These are phyloP conservation scores for Nothura maculosa DNA, from an alignment of 2,797 vertebrate species.

Conservation along the genomic window DNA sequence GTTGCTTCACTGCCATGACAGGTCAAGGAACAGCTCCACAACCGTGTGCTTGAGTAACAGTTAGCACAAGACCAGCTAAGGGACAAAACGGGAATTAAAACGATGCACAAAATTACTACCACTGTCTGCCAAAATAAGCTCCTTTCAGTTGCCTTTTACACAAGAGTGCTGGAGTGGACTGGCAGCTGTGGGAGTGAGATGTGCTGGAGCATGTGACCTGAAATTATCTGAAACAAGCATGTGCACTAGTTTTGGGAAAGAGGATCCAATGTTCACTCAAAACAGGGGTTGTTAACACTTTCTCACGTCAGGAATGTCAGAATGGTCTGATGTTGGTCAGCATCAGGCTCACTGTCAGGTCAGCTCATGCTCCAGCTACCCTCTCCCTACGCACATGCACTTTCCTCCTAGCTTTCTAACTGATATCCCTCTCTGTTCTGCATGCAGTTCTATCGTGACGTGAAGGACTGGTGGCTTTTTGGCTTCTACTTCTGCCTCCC, in stretches of 20 bases:
- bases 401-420: not conserved
- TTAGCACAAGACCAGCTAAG: not conserved
- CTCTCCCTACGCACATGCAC: not conserved
- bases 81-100: not conserved
- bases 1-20: fast-evolving
- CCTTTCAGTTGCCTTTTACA: not conserved
- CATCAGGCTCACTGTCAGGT: fast-evolving
- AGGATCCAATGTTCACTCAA: fast-evolving
- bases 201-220: not conserved
- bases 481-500: conserved; percentile 93
- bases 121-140: fast-evolving
- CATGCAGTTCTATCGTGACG: conserved; percentile 86
- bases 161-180: fast-evolving
- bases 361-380: fast-evolving
- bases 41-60: not conserved
- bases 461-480: conserved; percentile 93
- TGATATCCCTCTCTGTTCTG: not conserved
- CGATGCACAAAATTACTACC: fast-evolving
- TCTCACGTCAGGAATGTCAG: not conserved
- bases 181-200: not conserved
- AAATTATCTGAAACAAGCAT: not conserved
- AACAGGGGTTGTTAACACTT: not conserved
- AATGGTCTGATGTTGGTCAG: not conserved
- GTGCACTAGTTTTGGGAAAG: not conserved
- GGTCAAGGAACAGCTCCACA: not conserved